A percentile compares a stretch with the other conserved stretches of the same genome.
These are phyloP conservation scores for Cyclophora albipunctata DNA, from an alignment of 2,888 invertebrate species.

Conservation along the genomic window DNA sequence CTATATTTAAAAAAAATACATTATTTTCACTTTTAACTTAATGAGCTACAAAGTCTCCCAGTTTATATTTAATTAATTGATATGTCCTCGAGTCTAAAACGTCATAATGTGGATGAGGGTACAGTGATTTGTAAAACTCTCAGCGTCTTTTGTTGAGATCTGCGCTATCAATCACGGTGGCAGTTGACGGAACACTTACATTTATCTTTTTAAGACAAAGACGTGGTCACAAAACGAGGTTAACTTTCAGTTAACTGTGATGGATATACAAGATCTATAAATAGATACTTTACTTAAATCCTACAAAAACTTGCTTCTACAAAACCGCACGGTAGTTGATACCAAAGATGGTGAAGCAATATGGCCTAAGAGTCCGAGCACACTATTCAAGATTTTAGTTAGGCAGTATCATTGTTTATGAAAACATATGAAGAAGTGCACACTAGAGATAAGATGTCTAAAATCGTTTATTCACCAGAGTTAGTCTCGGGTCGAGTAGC, in stretches of 20 bases:
- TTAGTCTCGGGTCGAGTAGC: too few relatives aligned
- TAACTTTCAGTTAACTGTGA: slow-evolving; percentile 38
- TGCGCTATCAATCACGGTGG: slow-evolving; percentile 51
- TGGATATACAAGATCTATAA: slow-evolving; percentile 19
- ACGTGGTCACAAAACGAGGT: slow-evolving; percentile 28
- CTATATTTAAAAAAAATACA: too few relatives aligned
- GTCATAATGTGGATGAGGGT: slow-evolving; percentile 42
- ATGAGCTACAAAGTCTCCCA: not conserved
- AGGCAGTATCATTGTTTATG: too few relatives aligned
- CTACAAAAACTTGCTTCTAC: too few relatives aligned
- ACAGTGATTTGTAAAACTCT: slow-evolving; percentile 27
- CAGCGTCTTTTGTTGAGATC: slow-evolving; percentile 42
- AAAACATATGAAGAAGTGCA: too few relatives aligned
- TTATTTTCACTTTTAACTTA: too few relatives aligned
- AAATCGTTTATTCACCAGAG: too few relatives aligned
- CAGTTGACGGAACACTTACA: slow-evolving; percentile 60
- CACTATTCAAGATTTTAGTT: too few relatives aligned
- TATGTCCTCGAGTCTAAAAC: slow-evolving; percentile 10
- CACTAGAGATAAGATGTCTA: not conserved
- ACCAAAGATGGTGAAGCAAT: too few relatives aligned
- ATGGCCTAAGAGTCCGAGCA: too few relatives aligned
- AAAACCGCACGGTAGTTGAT: too few relatives aligned
- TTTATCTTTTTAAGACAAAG: slow-evolving; percentile 49
- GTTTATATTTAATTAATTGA: slow-evolving; percentile 8
- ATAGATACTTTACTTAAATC: too few relatives aligned